Evolutionary conservation across 2,113 vertebrate genomes (phyloP).

Genomic region (Taxidea taxus): DNA sequence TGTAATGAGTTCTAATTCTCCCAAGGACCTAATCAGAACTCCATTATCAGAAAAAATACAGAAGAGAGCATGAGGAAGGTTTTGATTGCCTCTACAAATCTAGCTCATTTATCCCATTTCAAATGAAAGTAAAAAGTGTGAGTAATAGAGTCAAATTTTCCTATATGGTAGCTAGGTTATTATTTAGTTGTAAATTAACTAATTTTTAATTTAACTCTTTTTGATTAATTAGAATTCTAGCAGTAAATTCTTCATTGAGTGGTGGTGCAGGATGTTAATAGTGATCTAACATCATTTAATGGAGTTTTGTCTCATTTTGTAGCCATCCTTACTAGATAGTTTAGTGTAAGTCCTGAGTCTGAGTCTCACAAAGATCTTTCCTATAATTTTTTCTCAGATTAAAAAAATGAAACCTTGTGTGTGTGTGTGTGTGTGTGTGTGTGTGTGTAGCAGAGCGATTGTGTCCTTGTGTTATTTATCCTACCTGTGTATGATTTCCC

Average conservation of each 20-base stretch:
- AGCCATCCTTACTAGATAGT: not conserved
- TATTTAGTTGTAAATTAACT: not conserved
- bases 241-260: not conserved
- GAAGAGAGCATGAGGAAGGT: not conserved
- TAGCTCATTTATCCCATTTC: not conserved
- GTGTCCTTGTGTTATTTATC: not conserved
- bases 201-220: not conserved
- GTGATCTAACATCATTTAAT: not conserved
- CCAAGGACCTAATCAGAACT: not conserved
- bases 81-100: not conserved
- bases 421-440: not conserved
- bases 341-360: not conserved
- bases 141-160: not conserved
- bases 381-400: not conserved
- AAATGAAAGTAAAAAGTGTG: not conserved
- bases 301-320: not conserved
- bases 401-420: not conserved
- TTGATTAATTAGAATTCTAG: not conserved
- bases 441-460: not conserved
- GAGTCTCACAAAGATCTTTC: not conserved
- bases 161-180: not conserved
- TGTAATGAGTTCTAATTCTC: not conserved
- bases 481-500: not conserved
- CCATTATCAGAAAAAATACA: not conserved
- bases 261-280: not conserved